Evolutionary conservation across 2,113 vertebrate species (phyloP).

Genomic region (Ibidorhyncha struthersii): DNA sequence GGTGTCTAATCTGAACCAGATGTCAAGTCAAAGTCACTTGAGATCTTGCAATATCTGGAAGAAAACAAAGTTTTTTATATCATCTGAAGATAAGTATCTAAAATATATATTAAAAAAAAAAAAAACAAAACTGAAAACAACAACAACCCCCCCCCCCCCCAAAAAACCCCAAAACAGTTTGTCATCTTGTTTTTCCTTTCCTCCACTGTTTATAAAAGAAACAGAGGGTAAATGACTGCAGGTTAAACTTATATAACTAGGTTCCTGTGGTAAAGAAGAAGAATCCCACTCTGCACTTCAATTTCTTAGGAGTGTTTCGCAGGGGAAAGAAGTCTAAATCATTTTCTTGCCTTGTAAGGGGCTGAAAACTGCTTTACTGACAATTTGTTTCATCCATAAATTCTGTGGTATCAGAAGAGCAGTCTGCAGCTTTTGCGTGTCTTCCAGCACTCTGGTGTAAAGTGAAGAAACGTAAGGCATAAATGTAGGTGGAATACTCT

Average conservation of each 20-base stretch:
- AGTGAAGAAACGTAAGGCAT: neutral
- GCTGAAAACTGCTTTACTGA: neutral
- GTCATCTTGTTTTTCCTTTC: neutral
- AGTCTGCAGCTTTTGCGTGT: neutral
- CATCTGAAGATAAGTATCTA: neutral
- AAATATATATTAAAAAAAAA: neutral
- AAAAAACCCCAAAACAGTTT: neutral
- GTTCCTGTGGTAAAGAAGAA: neutral
- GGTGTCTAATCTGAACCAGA: neutral
- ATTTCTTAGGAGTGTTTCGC: neutral
- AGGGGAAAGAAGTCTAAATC: neutral
- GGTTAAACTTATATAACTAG: neutral
- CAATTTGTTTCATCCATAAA: neutral
- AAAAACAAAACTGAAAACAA: rapidly evolving
- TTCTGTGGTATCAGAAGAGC: neutral
- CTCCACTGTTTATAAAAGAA: neutral
- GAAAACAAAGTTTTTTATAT: neutral
- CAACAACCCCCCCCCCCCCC: no score
- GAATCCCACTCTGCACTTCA: neutral
- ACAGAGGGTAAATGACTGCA: neutral
- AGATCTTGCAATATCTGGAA: neutral
- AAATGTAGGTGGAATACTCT: neutral
- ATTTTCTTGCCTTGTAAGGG: neutral
- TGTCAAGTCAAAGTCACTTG: neutral
- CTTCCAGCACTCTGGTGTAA: neutral